These are phyloP conservation scores for Lydus trimaculatus DNA, from an alignment of 2,888 invertebrate genomes.

Conservation along the genomic window DNA sequence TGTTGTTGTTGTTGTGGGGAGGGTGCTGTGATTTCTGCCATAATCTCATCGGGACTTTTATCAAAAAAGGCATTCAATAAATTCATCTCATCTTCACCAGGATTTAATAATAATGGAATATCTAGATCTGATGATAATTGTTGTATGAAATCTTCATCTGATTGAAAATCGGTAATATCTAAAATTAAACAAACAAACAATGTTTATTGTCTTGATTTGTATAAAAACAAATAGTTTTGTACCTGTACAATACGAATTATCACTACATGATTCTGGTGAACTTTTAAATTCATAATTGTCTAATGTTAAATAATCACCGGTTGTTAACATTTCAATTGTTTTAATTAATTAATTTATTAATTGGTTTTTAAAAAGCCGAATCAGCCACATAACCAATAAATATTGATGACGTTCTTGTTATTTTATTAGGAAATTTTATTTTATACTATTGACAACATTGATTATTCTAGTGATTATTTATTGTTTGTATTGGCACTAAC, in stretches of 20 bases:
- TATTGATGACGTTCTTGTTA: slow-evolving; percentile 17
- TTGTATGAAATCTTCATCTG: slow-evolving; percentile 57
- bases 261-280: slow-evolving; percentile 54
- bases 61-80: slow-evolving; percentile 55
- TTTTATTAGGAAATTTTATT: background rate
- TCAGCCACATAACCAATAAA: slow-evolving; percentile 20
- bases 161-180: slow-evolving; percentile 52
- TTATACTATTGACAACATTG: background rate
- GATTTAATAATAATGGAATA: slow-evolving; percentile 56
- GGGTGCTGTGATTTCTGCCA: slow-evolving; percentile 51
- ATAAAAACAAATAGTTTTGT: slow-evolving; percentile 17
- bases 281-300: slow-evolving; percentile 52
- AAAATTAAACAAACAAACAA: slow-evolving; percentile 7
- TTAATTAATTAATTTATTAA: background rate
- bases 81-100: slow-evolving; percentile 53
- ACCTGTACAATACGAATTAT: slow-evolving; percentile 53
- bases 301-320: slow-evolving; percentile 45
- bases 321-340: slow-evolving; percentile 48
- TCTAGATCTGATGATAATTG: slow-evolving; percentile 56
- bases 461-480: background rate
- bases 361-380: slow-evolving; percentile 18
- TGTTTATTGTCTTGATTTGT: too few relatives aligned
- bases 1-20: slow-evolving; percentile 23
- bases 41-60: slow-evolving; percentile 54
- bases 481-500: background rate